Conservation (phyloP, 1,140 invertebrate species). For the Drosophila eugracilis region DNA sequence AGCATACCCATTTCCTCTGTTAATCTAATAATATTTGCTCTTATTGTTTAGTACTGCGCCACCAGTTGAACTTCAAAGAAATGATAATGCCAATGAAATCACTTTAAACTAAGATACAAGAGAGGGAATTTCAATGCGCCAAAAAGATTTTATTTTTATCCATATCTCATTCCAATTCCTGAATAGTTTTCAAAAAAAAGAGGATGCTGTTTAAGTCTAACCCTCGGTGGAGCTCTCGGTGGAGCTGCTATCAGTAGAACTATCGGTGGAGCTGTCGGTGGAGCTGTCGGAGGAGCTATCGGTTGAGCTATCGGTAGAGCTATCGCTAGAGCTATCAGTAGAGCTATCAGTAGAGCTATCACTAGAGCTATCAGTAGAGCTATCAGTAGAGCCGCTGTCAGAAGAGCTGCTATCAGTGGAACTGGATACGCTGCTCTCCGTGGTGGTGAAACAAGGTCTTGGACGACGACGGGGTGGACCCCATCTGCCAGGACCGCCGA, state of each 20-base stretch:
- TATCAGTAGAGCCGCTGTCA: not conserved
- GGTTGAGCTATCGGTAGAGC: not conserved
- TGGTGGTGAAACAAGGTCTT: constrained; percentile 6
- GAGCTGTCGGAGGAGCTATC: not conserved
- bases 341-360: not conserved
- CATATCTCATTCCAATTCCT: not conserved
- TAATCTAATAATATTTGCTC: not conserved
- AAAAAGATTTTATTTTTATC: constrained; percentile 15
- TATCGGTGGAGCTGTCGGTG: not conserved
- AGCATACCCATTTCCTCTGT: not conserved
- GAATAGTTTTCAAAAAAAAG: not conserved
- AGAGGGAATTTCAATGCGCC: constrained; percentile 1
- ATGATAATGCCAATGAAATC: too few species aligned
- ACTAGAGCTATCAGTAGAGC: not conserved
- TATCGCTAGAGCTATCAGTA: not conserved
- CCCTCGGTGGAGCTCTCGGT: constrained; percentile 1
- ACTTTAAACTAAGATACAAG: too few species aligned
- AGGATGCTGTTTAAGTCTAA: not conserved
- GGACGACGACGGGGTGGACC: constrained; percentile 7
- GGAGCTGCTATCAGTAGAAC: constrained; percentile 6
- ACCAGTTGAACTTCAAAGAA: too few species aligned
- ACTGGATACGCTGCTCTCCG: not conserved
- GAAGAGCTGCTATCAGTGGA: constrained; percentile 14
- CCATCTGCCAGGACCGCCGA: constrained; percentile 7
- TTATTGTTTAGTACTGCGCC: too few species aligned